A percentile compares a stretch with the other conserved stretches of the same genome.
Conservation (phyloP, 2,113 vertebrate genomes). For the Scolopax mira region DNA sequence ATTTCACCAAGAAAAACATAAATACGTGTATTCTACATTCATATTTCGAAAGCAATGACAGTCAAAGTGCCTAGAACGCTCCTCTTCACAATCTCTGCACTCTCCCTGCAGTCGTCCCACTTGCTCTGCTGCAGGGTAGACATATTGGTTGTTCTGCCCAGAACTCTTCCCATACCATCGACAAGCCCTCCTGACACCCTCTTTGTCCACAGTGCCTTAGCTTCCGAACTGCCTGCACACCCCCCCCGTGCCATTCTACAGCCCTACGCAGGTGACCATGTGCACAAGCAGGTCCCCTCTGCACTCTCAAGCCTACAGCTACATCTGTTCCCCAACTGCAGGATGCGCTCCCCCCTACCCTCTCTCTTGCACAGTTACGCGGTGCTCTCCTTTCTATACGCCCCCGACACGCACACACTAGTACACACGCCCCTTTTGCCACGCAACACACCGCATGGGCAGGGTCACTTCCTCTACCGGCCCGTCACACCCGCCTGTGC, state of each 20-base stretch:
- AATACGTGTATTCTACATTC: background rate
- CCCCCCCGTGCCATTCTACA: fast-evolving
- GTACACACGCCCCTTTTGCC: background rate
- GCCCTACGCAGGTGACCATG: background rate
- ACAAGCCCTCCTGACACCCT: background rate
- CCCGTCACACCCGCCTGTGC: fast-evolving
- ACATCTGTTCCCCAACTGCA: too few species aligned
- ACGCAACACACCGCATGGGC: fast-evolving
- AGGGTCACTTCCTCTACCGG: background rate
- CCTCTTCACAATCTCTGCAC: background rate
- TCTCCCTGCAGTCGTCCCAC: too few species aligned
- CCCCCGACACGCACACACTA: background rate
- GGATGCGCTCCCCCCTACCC: too few species aligned
- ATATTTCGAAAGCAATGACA: background rate
- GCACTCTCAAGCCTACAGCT: fast-evolving
- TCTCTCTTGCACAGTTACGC: too few species aligned
- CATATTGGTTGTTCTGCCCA: background rate
- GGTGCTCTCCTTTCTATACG: too few species aligned
- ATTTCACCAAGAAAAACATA: background rate
- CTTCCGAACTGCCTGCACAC: fast-evolving
- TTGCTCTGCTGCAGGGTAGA: background rate
- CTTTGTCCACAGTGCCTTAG: fast-evolving
- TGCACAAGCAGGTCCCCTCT: fast-evolving
- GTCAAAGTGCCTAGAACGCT: background rate
- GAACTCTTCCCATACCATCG: background rate